Evolutionary conservation across 2,113 vertebrate genomes (phyloP), one percentile per base, ranked within the genome.

Genomic region (Phaethon lepturus): DNA sequence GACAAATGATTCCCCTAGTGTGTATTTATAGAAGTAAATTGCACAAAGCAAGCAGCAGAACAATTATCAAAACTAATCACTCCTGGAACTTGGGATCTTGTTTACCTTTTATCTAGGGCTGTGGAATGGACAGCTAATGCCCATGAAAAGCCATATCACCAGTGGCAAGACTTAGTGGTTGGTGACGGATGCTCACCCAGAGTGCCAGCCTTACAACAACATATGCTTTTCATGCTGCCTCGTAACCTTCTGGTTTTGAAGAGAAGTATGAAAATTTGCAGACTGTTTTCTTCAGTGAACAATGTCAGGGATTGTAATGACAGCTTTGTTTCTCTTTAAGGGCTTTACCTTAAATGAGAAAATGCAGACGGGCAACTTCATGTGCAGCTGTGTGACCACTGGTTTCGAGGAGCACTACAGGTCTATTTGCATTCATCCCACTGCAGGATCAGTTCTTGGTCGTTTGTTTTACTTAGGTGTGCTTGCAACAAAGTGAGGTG

Each of bases 51-150:
- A 97, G 40, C 45, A 95, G 60, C 53, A 94, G 94, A 95, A 87
- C 92, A 96, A 96, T 96, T 96, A 96, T 90, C 74, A 68, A 83
- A 97, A 96, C 42, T 93, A 94, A 96, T 97, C 62, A 94, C 35
- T 97, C 74, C 90, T 97, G 85, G 64, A 97, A 92, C 50, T 66
- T 68, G 49, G 80, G 75, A 91, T 97, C 69, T 75, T 98, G 47
- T 96, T 95, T 94, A 88, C 83, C 84, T 96, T 98, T 96, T 92
- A 35, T 93, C 81, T 92, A 91, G 63, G 90, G 63, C 90, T 85
- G 20, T 56, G 50, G 83, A 97, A 78, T n/a, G 56, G 95, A 62
- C 74, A 85, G 31, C 75, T 89, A 94, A 96, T 81, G 90, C 63
- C 83, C 53, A 63, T 52, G 73, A 91, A 89, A 97, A 95, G 55